Evolutionary conservation across 2,797 vertebrate genomes (phyloP), one percentile per base, ranked within the genome.

Genomic region (Novumbra hubbsi): DNA sequence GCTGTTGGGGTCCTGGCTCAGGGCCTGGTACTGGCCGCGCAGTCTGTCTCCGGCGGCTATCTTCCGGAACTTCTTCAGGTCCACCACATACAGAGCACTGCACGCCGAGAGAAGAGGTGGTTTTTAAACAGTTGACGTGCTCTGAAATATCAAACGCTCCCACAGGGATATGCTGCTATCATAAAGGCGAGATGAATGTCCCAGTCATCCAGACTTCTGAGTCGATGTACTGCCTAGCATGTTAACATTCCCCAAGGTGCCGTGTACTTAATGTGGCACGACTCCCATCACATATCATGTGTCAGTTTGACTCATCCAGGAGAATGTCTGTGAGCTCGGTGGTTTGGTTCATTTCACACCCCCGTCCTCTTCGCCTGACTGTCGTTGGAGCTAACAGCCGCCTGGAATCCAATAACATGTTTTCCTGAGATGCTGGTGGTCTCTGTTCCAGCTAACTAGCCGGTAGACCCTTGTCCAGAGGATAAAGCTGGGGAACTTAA

Each of bases 1-100:
- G 73, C 98, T 99, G 90, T 98, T 97, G 48, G 98, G 97, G 87
- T 99, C 98, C 80, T 98, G 95, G 83, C 97, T 99, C 69, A 99
- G 91, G 65, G 95, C 95, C 86, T 99, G 98, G 85, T 99, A 99
- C 85, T 97, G 98, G 69, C 96, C 96, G 63, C 98, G 94, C 38
- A 99, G 94, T 76, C 96, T 88, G 88, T 99, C 98, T 68, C 98
- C 98, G 2, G 98, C 98, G 57, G 96, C 96, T 41, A 99, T 96
- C 88, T 94, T 98, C 52, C 98, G 89, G 88, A 99, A 99, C 84
- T 95, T 96, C 92, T 96, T 97, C 68, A 99, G 91, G 83, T 99
- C 97, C 63, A 99, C 98, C 52, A 99, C 95, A 9, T 98, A 99
- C 14, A 99, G 91, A 69, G 98, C 98, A 71, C 98, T 99, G 82